Evolutionary conservation across 2,888 invertebrate genomes (phyloP).

Genomic region (Ommatoiulus sabulosus): DNA sequence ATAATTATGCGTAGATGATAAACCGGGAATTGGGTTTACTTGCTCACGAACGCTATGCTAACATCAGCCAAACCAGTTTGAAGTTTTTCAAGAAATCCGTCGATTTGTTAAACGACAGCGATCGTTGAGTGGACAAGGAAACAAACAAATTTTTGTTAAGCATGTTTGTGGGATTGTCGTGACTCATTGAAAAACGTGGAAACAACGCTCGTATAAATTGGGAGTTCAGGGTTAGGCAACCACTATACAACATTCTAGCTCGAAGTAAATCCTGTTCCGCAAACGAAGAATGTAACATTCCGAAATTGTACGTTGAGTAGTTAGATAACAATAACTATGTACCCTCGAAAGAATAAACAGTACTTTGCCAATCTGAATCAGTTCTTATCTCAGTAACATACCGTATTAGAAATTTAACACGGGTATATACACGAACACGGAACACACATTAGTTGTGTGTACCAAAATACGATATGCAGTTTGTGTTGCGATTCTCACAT

Average conservation of each 20-base stretch:
- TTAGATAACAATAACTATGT: too few species aligned
- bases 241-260: not conserved
- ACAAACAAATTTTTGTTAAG: not conserved
- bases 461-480: too few species aligned
- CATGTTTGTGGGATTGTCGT: not conserved
- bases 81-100: not conserved
- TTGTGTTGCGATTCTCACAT: too few species aligned
- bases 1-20: not conserved
- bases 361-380: too few species aligned
- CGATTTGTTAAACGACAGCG: not conserved
- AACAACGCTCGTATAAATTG: not conserved
- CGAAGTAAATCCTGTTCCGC: not conserved
- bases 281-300: not conserved
- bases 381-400: too few species aligned
- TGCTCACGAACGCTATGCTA: not conserved
- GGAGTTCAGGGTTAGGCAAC: slow-evolving; percentile 12
- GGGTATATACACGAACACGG: too few species aligned
- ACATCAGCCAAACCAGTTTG: not conserved
- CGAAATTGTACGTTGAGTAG: not conserved
- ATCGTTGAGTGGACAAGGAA: not conserved
- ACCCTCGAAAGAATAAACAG: too few species aligned
- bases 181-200: not conserved
- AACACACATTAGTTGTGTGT: too few species aligned
- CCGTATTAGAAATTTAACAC: too few species aligned
- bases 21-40: not conserved